Evolutionary conservation across 2,797 vertebrate species (phyloP).

Genomic region (Microchirus variegatus): DNA sequence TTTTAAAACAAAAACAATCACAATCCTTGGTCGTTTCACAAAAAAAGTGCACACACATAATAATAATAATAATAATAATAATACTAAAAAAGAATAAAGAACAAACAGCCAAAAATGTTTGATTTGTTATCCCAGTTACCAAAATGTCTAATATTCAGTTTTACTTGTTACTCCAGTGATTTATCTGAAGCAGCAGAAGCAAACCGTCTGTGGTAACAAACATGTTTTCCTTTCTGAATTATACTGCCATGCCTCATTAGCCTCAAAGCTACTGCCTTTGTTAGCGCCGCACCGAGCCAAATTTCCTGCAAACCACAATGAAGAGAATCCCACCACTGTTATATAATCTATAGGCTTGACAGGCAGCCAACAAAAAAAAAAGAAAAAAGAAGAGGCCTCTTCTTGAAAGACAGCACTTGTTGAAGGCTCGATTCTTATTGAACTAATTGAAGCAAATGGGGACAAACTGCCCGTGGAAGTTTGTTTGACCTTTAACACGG

Average conservation of each 20-base stretch:
- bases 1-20: not conserved
- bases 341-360: conserved; percentile 64
- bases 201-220: conserved; percentile 44
- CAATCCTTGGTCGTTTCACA: not conserved
- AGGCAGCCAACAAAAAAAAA: conserved; percentile 44
- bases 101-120: not conserved
- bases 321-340: conserved; percentile 55
- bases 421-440: conserved; percentile 68
- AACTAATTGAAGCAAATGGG: conserved; percentile 68
- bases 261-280: conserved; percentile 56
- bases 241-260: conserved; percentile 55
- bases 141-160: not conserved
- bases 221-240: conserved; percentile 58
- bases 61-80: conserved; percentile 5
- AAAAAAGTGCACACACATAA: not conserved
- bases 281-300: conserved; percentile 45
- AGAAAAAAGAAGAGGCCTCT: conserved; percentile 39
- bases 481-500: conserved; percentile 53
- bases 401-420: conserved; percentile 57
- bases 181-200: conserved; percentile 20
- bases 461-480: conserved; percentile 52
- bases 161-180: conserved; percentile 9
- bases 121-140: not conserved
- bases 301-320: conserved; percentile 60
- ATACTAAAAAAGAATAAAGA: not conserved